A percentile compares a stretch with the other conserved stretches of the same genome.
Conservation (phyloP, 2,113 vertebrate species). For the Rhea americana region DNA sequence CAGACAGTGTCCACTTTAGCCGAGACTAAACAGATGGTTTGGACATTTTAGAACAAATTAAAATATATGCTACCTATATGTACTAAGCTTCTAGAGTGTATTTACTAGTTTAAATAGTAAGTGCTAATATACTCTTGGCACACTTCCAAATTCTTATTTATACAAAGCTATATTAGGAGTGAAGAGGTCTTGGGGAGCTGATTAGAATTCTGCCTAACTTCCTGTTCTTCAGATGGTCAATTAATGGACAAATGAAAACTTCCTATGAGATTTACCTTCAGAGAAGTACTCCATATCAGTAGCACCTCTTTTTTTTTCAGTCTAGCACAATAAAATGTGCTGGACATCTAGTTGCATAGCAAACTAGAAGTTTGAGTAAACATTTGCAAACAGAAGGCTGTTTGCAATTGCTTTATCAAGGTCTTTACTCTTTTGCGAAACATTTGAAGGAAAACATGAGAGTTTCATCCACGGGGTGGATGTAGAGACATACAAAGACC, state of each 20-base stretch:
- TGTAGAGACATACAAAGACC: background rate
- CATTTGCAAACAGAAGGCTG: background rate
- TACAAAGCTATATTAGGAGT: background rate
- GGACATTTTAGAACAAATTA: background rate
- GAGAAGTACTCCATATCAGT: background rate
- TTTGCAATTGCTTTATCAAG: background rate
- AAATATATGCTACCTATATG: background rate
- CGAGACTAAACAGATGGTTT: background rate
- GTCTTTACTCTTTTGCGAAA: background rate
- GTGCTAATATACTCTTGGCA: background rate
- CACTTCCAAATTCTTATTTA: background rate
- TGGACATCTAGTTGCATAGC: background rate
- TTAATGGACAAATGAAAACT: background rate
- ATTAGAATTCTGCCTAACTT: background rate
- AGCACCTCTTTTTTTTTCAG: background rate
- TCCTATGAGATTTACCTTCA: background rate
- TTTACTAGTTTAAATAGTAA: background rate
- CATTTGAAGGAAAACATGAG: background rate
- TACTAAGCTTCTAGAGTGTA: background rate
- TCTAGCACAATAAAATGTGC: background rate
- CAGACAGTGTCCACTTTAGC: background rate
- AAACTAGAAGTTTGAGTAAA: background rate
- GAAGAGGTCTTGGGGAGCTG: background rate
- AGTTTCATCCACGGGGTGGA: background rate
- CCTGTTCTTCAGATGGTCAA: background rate